phyloP scores from a whole-genome alignment of 2,113 vertebrate genomes.

The Otolemur garnettii region DNA sequence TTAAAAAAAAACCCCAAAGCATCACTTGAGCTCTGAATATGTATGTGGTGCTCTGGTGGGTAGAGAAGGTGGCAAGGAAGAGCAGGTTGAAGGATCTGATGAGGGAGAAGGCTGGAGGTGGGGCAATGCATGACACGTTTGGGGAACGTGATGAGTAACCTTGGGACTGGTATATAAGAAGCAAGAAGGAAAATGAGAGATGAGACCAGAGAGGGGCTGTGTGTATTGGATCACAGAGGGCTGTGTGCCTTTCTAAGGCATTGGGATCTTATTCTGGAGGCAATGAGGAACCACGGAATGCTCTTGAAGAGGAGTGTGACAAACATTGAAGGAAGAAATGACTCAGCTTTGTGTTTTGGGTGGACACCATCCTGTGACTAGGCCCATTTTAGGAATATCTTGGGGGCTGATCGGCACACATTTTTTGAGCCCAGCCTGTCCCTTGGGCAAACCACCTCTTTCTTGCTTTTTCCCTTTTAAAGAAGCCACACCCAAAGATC shows the following conservation, averaged over 20 bases:
- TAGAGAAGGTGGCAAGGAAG: neutral
- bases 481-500: neutral
- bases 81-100: neutral
- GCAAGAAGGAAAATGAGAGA: neutral
- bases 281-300: neutral
- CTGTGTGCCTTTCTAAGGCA: neutral
- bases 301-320: neutral
- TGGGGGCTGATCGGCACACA: neutral
- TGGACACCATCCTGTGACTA: neutral
- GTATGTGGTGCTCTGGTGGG: neutral
- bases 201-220: neutral
- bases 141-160: neutral
- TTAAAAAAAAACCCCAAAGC: neutral
- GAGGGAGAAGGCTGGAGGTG: neutral
- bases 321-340: neutral
- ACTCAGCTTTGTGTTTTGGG: neutral
- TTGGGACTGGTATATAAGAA: neutral
- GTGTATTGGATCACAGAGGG: neutral
- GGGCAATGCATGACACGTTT: neutral
- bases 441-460: neutral
- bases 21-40: neutral
- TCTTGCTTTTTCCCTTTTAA: constrained; percentile 32
- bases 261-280: constrained; percentile 22
- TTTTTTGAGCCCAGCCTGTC: neutral
- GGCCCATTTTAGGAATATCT: constrained; percentile 18